Evolutionary conservation across 2,888 invertebrate genomes (phyloP).

Genomic region (Macaria liturata): DNA sequence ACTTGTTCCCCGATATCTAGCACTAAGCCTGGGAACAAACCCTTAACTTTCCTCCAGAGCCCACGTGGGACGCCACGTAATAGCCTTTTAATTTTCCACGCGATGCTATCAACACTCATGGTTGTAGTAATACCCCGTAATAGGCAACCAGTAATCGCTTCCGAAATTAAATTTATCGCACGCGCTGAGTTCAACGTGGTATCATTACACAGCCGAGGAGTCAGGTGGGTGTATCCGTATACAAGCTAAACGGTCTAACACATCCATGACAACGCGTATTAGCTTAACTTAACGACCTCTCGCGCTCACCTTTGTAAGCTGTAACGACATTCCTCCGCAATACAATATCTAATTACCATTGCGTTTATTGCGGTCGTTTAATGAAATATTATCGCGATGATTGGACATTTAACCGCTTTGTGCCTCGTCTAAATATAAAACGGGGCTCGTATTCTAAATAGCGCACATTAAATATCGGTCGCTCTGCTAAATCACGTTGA

Average conservation of each 20-base stretch:
- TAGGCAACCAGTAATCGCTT: conserved; percentile 56
- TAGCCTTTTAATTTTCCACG: conserved; percentile 78
- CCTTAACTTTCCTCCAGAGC: conserved; percentile 51
- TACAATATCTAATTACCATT: conserved; percentile 50
- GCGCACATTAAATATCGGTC: conserved; percentile 79
- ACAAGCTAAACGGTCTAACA: conserved; percentile 42
- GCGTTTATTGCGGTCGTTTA: conserved; percentile 41
- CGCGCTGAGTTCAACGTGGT: conserved; percentile 26
- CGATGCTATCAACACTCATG: conserved; percentile 62
- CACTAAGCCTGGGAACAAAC: conserved; percentile 57
- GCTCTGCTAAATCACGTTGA: conserved; percentile 82
- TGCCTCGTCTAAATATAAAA: conserved; percentile 72
- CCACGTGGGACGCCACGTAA: conserved; percentile 70
- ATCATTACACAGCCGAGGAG: conserved; percentile 39
- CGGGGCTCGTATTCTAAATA: conserved; percentile 71
- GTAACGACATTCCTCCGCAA: conserved; percentile 39
- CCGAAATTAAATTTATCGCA: conserved; percentile 48
- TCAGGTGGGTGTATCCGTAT: conserved; percentile 41
- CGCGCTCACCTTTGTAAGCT: conserved; percentile 34
- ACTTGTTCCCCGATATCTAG: conserved; percentile 45
- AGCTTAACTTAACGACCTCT: conserved; percentile 39
- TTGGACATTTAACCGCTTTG: conserved; percentile 67
- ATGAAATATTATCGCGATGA: conserved; percentile 59
- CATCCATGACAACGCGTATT: conserved; percentile 42
- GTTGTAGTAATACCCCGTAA: conserved; percentile 57